Percentiles rank a stretch among this genome's conserved stretches.
These are phyloP conservation scores for Rhabditophanes sp. DNA, from an alignment of 2,888 invertebrate species.

Conservation along the genomic window DNA sequence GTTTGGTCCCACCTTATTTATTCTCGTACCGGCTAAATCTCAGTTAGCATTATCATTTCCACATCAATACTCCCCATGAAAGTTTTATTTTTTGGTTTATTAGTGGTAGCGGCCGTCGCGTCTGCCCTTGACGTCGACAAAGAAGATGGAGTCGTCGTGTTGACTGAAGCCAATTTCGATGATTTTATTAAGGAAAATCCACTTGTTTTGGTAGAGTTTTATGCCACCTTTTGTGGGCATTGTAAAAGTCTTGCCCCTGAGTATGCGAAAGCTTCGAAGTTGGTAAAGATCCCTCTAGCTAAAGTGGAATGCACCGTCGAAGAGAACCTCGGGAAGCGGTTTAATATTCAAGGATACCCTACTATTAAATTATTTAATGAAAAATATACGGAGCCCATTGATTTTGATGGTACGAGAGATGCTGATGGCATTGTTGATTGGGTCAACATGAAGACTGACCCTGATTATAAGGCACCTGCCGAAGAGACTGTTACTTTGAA, in stretches of 20 bases:
- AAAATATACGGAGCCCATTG: conserved; percentile 46
- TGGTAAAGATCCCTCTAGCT: conserved; percentile 27
- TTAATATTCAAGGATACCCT: conserved; percentile 50
- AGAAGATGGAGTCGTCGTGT: conserved; percentile 20
- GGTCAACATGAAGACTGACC: conserved; percentile 48
- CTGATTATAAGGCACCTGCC: conserved; percentile 51
- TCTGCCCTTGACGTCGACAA: no score
- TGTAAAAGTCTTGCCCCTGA: conserved; percentile 48
- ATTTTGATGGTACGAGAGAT: conserved; percentile 50
- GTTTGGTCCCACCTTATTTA: no score
- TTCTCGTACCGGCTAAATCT: no score
- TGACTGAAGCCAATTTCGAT: conserved; percentile 42
- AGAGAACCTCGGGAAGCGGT: conserved; percentile 46
- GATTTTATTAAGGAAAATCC: conserved; percentile 43
- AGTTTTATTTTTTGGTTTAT: no score
- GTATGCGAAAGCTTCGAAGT: conserved; percentile 49
- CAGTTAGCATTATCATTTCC: no score
- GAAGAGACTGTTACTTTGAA: conserved; percentile 49
- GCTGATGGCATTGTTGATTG: conserved; percentile 47
- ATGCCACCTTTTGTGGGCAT: conserved; percentile 53
- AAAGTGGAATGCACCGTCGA: conserved; percentile 48
- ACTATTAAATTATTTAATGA: conserved; percentile 51
- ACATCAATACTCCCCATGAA: no score
- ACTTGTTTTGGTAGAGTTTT: conserved; percentile 51
- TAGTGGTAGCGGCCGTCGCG: no score